Percentiles rank a stretch among this genome's conserved stretches.
Conservation (phyloP, 2,113 vertebrate species). For the Cathartes aura region DNA sequence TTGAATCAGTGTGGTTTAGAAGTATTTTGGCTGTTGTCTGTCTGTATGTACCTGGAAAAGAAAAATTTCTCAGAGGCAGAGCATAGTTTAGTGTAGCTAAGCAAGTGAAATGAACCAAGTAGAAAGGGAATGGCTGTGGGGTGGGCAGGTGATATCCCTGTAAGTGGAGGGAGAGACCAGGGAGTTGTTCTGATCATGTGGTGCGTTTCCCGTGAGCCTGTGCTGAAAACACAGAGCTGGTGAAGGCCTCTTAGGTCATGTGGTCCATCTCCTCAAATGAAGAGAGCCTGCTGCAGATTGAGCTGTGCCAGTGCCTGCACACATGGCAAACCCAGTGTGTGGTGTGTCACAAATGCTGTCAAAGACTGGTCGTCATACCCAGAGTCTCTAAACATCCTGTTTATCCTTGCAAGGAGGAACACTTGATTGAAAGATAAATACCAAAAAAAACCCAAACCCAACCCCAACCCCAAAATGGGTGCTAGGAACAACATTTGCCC, state of each 20-base stretch:
- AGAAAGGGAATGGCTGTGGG: neutral
- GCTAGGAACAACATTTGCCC: slow-evolving; percentile 40
- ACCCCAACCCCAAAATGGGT: neutral
- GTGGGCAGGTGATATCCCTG: neutral
- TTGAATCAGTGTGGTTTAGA: neutral
- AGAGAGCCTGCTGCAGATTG: neutral
- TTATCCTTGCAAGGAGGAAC: slow-evolving; percentile 57
- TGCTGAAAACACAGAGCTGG: neutral
- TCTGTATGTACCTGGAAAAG: neutral
- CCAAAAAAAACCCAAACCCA: neutral
- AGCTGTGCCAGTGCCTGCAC: slow-evolving; percentile 14
- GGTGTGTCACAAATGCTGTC: slow-evolving; percentile 55
- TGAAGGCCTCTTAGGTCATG: neutral
- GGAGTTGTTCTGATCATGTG: neutral
- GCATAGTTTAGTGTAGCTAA: neutral
- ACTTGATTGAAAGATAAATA: slow-evolving; percentile 66
- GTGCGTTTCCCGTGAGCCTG: rapidly evolving
- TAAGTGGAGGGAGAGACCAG: neutral
- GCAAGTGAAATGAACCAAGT: neutral
- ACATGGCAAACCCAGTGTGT: slow-evolving; percentile 16
- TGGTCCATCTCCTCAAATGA: neutral
- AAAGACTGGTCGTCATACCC: slow-evolving; percentile 38
- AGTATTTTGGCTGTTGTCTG: neutral
- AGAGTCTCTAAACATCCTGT: slow-evolving; percentile 58
- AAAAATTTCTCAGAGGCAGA: neutral